Percentiles rank a stretch among this genome's conserved stretches.
phyloP scores from a whole-genome alignment of 2,797 vertebrate species.

The Thaleichthys pacificus region DNA sequence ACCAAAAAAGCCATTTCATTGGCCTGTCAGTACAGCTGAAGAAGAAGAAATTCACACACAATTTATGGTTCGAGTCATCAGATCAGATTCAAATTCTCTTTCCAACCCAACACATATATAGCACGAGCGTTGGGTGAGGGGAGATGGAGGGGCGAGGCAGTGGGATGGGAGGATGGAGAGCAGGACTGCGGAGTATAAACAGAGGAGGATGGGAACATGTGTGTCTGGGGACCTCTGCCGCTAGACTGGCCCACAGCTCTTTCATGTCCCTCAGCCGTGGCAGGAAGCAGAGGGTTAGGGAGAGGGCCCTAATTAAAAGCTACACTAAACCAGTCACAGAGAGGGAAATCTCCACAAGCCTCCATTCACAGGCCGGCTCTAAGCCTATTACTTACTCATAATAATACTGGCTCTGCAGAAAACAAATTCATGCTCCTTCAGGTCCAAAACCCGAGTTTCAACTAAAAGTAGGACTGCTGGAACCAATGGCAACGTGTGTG shows the following conservation, averaged over 20 bases:
- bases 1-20: conserved; percentile 7
- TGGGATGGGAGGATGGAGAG: conserved; percentile 12
- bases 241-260: conserved; percentile 30
- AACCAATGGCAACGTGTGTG: conserved; percentile 6
- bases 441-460: neutral
- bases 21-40: conserved; percentile 34
- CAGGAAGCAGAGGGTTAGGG: conserved; percentile 55
- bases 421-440: conserved; percentile 34
- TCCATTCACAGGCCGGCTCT: conserved; percentile 40
- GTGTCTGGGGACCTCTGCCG: conserved; percentile 26
- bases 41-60: neutral
- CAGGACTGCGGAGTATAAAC: conserved; percentile 36
- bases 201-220: conserved; percentile 38
- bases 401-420: conserved; percentile 30
- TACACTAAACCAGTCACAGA: conserved; percentile 53
- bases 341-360: conserved; percentile 39
- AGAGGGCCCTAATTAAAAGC: conserved; percentile 66
- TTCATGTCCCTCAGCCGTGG: conserved; percentile 57
- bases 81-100: neutral
- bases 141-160: conserved; percentile 12
- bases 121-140: neutral
- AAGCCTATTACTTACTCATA: conserved; percentile 40
- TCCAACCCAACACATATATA: neutral
- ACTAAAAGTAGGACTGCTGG: conserved; percentile 20
- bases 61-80: no score